phyloP scores from a whole-genome alignment of 2,113 vertebrate species.

The Cacatua alba region DNA sequence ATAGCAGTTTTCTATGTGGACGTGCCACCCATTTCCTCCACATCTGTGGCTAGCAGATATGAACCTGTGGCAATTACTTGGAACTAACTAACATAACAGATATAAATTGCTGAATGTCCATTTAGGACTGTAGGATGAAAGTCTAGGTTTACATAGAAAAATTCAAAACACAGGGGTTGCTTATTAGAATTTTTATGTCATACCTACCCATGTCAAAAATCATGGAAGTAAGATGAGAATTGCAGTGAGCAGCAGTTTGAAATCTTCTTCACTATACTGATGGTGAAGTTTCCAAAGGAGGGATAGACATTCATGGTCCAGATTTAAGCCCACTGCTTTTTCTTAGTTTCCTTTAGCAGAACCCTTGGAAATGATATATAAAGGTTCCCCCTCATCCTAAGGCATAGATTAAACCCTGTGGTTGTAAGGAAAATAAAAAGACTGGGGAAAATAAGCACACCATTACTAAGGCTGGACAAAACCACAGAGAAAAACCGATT shows the following conservation, averaged over 20 bases:
- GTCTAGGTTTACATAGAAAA: not conserved
- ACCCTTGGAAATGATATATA: not conserved
- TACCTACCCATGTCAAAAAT: not conserved
- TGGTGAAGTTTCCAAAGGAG: not conserved
- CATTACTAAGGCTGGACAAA: not conserved
- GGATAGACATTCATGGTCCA: not conserved
- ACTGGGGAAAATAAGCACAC: not conserved
- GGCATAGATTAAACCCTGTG: not conserved
- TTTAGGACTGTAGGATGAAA: not conserved
- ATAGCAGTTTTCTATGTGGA: not conserved
- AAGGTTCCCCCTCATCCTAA: not conserved
- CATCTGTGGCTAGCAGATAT: not conserved
- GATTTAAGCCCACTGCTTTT: not conserved
- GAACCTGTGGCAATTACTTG: not conserved
- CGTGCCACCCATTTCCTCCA: not conserved
- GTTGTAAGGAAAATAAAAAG: not conserved
- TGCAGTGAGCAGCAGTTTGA: not conserved
- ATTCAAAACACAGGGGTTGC: not conserved
- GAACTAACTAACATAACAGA: not conserved
- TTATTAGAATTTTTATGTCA: not conserved
- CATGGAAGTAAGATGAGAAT: not conserved
- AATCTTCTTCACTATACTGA: not conserved
- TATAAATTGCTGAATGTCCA: not conserved
- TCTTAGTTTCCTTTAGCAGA: not conserved
- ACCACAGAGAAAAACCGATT: not conserved